Percentiles rank a stretch among this genome's conserved stretches.
Evolutionary conservation across 1,140 invertebrate species (phyloP).

Genomic region (Microplitis demolitor): DNA sequence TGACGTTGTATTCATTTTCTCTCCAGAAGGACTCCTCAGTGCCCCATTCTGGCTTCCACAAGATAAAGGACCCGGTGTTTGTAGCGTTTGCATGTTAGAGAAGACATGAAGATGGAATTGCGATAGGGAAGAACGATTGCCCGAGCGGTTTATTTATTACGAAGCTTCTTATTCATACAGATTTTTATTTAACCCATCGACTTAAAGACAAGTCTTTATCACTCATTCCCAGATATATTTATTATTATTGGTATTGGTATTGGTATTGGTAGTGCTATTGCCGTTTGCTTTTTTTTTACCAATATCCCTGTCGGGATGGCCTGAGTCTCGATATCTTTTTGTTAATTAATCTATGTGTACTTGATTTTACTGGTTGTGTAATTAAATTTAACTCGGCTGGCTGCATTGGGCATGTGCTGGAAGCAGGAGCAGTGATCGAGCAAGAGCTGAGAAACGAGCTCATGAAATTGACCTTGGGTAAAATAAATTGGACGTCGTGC

Average conservation of each 20-base stretch:
- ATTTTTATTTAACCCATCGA: constrained; percentile 4
- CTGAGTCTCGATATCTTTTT: not conserved
- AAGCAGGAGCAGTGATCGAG: too few relatives aligned
- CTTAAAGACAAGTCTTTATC: not conserved
- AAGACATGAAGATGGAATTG: constrained; percentile 23
- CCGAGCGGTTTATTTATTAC: constrained; percentile 31
- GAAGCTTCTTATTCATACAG: constrained; percentile 28
- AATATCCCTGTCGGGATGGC: not conserved
- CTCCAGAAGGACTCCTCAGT: not conserved
- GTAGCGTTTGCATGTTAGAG: constrained; percentile 27
- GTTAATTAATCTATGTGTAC: not conserved
- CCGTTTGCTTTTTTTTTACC: not conserved
- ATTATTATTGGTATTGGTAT: too few relatives aligned
- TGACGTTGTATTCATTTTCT: constrained; percentile 21
- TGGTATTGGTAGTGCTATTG: too few relatives aligned
- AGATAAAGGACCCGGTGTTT: constrained; percentile 29
- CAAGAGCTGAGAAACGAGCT: constrained; percentile 23
- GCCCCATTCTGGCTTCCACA: not conserved
- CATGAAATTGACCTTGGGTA: constrained; percentile 26
- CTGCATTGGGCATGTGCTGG: not conserved
- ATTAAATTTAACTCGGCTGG: constrained; percentile 25
- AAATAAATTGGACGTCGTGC: constrained; percentile 4
- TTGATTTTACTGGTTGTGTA: constrained; percentile 2
- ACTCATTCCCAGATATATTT: not conserved
- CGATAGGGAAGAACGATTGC: constrained; percentile 28